Percentiles rank a stretch among this genome's conserved stretches.
Conservation (phyloP, 1,140 invertebrate genomes). For the Heliconius himera region DNA sequence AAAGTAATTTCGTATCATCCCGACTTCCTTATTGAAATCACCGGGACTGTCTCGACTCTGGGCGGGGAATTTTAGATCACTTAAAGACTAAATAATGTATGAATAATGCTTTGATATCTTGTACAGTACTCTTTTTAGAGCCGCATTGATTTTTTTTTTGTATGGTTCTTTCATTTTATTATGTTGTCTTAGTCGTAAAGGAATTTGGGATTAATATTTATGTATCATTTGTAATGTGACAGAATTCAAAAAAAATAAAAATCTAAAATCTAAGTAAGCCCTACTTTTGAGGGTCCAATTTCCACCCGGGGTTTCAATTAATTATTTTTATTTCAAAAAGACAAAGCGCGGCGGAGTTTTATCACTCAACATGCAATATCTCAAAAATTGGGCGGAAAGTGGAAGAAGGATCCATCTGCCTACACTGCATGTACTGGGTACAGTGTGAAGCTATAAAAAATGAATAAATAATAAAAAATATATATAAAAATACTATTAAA, state of each 20-base stretch:
- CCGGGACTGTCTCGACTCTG: not conserved
- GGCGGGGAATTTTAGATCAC: not conserved
- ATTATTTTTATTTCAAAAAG: too few species aligned
- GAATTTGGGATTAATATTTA: too few species aligned
- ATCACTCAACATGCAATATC: too few species aligned
- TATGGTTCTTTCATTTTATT: not conserved
- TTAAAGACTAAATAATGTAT: constrained; percentile 9
- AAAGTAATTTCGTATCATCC: constrained; percentile 1
- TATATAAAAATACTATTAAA: not conserved
- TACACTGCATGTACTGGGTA: too few species aligned
- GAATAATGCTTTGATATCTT: not conserved
- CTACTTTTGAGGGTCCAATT: too few species aligned
- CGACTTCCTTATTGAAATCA: not conserved
- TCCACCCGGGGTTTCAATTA: too few species aligned
- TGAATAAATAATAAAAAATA: not conserved
- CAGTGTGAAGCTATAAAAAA: not conserved
- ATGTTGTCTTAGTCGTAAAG: not conserved
- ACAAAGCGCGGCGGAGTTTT: too few species aligned
- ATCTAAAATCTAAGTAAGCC: too few species aligned
- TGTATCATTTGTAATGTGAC: too few species aligned
- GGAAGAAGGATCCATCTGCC: too few species aligned
- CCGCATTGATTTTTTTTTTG: not conserved
- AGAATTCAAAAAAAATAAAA: too few species aligned
- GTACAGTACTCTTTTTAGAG: not conserved
- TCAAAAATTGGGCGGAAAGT: too few species aligned